Base-by-base conservation (phyloP, 2,888 invertebrate species). In the Oasisia sp. region DNA sequence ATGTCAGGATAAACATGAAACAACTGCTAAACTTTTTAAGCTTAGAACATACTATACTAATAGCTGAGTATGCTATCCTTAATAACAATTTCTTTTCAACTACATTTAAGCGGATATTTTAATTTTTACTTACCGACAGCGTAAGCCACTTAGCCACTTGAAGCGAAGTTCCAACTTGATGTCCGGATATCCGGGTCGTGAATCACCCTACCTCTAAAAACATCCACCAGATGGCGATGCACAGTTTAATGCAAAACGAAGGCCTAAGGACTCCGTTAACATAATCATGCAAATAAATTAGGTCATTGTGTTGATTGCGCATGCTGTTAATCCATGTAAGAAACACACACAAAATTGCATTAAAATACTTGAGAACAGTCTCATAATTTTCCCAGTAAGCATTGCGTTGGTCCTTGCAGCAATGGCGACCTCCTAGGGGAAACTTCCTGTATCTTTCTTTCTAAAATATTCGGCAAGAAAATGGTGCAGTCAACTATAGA, bases 121-220 rank as follows among this genome's bases (percentile, higher is more conserved):
- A 74, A 74, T 27, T 74, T 74, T 74, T 74, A 74, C 74, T 74
- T 74, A 74, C 74, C 74, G 2, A 74, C 27, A 74, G 74, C 74
- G 74, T 74, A 74, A 27, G 74, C 74, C 74, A 74, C 74, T 74
- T 27, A 74, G 27, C 74, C 74, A 74, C 74, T 74, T 74, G 74
- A 74, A 74, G 74, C 74, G 74, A 74, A 74, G 74, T 74, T 74
- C 74, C 74, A 74, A 74, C 74, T 74, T 74, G 74, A 74, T 74
- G 74, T 74, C 74, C 74, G 74, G 74, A 74, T 74, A 74, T 74
- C 74, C 74, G 74, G 74, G 74, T 74, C 74, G 74, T 74, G 74
- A 74, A 74, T 74, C 74, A 74, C 74, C 74, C 74, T 74, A n/a
- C 5, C 74, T 74, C 74, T 27, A 74, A 74, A 2, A 74, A 74